Evolutionary conservation across 2,113 vertebrate genomes (phyloP).

Genomic region (Boulengeromyrus knoepffleri): DNA sequence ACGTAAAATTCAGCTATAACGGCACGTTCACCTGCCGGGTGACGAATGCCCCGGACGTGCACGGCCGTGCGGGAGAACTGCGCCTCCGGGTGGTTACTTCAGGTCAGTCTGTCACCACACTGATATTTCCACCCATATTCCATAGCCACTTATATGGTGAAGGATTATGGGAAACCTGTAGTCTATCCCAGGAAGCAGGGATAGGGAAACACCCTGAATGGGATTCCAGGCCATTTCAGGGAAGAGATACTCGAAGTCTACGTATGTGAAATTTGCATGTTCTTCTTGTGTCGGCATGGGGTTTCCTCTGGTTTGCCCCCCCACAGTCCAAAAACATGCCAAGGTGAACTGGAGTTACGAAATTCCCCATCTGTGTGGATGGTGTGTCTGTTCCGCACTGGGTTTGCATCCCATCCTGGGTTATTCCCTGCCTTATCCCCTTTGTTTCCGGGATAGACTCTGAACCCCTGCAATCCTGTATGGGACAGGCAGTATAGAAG

Average conservation of each 20-base stretch:
- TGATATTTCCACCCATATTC: neutral
- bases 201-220: neutral
- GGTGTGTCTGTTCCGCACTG: neutral
- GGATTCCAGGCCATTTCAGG: neutral
- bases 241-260: neutral
- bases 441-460: neutral
- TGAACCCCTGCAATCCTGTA: neutral
- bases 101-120: slow-evolving; percentile 44
- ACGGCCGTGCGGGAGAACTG: slow-evolving; percentile 70
- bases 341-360: neutral
- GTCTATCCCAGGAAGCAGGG: neutral
- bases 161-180: neutral
- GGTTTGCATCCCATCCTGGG: neutral
- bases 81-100: slow-evolving; percentile 66
- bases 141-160: neutral
- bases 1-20: slow-evolving; percentile 76
- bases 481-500: neutral
- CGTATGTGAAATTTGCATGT: neutral
- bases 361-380: neutral
- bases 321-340: neutral
- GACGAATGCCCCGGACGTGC: slow-evolving; percentile 81
- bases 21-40: slow-evolving; percentile 87
- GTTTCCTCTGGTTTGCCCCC: neutral
- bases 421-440: neutral
- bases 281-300: neutral